Percentiles rank a stretch among this genome's conserved stretches.
phyloP scores from a whole-genome alignment of 2,113 vertebrate genomes.

The Gnathonemus longibarbis region DNA sequence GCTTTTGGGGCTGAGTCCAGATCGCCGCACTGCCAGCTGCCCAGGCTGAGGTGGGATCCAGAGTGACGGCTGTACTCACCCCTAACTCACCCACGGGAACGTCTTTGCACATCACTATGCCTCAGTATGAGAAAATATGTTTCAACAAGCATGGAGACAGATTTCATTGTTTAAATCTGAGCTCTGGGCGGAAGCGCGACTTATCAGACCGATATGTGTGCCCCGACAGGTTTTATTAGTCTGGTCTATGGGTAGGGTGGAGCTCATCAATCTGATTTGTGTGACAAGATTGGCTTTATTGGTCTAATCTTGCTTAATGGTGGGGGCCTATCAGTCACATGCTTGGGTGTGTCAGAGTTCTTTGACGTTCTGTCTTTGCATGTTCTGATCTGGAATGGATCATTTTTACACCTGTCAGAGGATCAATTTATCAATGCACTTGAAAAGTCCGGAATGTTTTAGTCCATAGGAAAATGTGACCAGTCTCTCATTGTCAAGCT shows the following conservation, averaged over 20 bases:
- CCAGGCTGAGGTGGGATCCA: background rate
- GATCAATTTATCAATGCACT: background rate
- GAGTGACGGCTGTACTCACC: background rate
- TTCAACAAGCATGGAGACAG: background rate
- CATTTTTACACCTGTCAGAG: background rate
- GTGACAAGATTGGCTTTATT: background rate
- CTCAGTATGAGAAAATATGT: background rate
- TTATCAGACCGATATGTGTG: background rate
- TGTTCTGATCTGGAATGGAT: background rate
- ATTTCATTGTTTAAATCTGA: background rate
- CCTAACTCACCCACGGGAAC: background rate
- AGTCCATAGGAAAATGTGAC: background rate
- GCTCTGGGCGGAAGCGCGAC: background rate
- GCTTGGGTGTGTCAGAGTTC: background rate
- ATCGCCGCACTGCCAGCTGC: background rate
- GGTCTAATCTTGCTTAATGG: background rate
- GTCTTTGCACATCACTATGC: background rate
- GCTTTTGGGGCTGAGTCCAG: background rate
- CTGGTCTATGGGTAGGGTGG: background rate
- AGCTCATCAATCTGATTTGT: background rate
- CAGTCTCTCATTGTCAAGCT: background rate
- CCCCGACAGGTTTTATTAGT: background rate
- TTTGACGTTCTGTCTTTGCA: background rate
- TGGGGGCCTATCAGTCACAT: background rate
- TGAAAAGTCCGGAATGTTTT: background rate